phyloP scores from a whole-genome alignment of 2,888 invertebrate species.

The Endomychus coccineus region DNA sequence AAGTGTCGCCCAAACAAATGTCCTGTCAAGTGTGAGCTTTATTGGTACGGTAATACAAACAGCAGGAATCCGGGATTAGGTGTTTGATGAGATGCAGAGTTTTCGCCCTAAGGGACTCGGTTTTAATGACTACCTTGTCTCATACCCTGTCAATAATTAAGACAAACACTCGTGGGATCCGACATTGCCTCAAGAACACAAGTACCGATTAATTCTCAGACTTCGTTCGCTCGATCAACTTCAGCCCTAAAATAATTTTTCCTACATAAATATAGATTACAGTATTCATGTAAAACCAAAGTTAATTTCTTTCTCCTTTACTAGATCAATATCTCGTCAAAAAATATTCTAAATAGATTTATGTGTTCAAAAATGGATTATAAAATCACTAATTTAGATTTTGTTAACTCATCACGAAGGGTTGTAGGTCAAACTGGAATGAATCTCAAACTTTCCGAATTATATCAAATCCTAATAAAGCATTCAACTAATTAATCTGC shows the following conservation, averaged over 20 bases:
- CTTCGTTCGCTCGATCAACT: conserved; percentile 15
- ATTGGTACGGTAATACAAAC: conserved; percentile 36
- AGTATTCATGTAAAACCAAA: too few species aligned
- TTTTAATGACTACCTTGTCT: conserved; percentile 45
- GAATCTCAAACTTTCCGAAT: too few species aligned
- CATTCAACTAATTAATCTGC: too few species aligned
- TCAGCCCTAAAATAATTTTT: conserved; percentile 15
- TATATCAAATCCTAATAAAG: too few species aligned
- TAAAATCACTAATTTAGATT: too few species aligned
- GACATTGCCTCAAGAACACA: conserved; percentile 16
- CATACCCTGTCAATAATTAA: conserved; percentile 43
- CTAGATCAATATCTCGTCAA: too few species aligned
- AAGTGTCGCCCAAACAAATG: conserved; percentile 39
- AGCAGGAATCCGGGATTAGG: conserved; percentile 38
- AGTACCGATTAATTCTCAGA: conserved; percentile 17
- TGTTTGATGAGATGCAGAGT: conserved; percentile 43
- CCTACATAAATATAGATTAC: too few species aligned
- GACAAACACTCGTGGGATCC: conserved; percentile 44
- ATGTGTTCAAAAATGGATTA: too few species aligned
- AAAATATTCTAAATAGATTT: too few species aligned
- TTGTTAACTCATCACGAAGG: too few species aligned
- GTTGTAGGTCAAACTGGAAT: too few species aligned
- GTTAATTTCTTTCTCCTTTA: too few species aligned
- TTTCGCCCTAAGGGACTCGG: conserved; percentile 39
- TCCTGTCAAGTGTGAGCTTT: conserved; percentile 41